Conservation (phyloP, 2,888 invertebrate species). For the Drosophila antonietae region DNA sequence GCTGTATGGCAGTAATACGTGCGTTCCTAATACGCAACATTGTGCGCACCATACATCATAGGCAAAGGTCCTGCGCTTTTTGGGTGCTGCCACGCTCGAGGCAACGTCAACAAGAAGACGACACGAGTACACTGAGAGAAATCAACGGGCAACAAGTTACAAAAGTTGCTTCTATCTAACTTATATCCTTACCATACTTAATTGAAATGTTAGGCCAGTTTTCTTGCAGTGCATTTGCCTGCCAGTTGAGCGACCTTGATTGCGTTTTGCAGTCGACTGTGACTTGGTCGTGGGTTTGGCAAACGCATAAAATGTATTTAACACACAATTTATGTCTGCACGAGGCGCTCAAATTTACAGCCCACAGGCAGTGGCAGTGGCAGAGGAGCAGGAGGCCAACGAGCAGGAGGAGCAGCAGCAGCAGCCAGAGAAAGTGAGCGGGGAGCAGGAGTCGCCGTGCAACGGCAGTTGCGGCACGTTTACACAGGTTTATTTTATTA, state of each 20-base stretch:
- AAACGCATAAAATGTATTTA: conserved; percentile 81
- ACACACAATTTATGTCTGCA: conserved; percentile 80
- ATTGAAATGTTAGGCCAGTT: not conserved
- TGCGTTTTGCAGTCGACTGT: conserved; percentile 74
- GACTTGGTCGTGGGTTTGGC: conserved; percentile 45
- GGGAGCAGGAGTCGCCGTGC: not conserved
- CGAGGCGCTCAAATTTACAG: conserved; percentile 78
- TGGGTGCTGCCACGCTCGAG: conserved; percentile 28
- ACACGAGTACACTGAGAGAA: conserved; percentile 6
- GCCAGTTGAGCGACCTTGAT: conserved; percentile 63
- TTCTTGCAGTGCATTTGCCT: not conserved
- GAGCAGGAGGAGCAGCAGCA: not conserved
- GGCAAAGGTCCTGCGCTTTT: conserved; percentile 24
- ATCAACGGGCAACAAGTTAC: not conserved
- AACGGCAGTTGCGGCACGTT: conserved; percentile 41
- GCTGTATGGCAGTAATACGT: conserved; percentile 54
- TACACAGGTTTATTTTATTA: conserved; percentile 76
- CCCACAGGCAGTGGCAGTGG: conserved; percentile 54
- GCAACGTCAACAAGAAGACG: conserved; percentile 61
- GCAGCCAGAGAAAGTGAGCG: not conserved
- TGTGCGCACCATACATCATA: conserved; percentile 73
- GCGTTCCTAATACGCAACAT: conserved; percentile 78
- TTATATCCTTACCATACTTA: not conserved
- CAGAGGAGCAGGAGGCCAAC: not conserved
- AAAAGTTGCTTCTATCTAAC: not conserved